phyloP scores from a whole-genome alignment of 2,797 vertebrate genomes.

The Hyperoplus immaculatus region DNA sequence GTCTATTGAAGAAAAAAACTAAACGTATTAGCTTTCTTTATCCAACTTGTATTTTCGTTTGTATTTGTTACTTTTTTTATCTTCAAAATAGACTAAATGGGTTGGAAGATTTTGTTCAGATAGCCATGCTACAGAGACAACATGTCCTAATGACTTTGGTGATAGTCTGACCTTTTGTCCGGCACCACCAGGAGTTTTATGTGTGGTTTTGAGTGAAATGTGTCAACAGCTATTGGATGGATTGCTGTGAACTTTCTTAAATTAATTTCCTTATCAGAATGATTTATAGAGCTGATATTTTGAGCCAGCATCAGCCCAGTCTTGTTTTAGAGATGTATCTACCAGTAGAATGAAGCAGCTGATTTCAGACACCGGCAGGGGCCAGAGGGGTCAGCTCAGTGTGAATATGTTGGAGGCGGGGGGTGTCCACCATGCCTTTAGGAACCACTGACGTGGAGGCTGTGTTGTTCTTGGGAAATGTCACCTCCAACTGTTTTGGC shows the following conservation, averaged over 20 bases:
- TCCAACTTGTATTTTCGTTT: too few species aligned
- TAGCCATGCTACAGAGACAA: not conserved
- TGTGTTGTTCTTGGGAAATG: constrained; percentile 68
- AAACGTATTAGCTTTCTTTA: too few species aligned
- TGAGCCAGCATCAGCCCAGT: not conserved
- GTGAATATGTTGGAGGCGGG: constrained; percentile 38
- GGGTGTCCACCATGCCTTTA: constrained; percentile 45
- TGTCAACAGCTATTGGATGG: not conserved
- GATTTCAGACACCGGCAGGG: constrained; percentile 56
- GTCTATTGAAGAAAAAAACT: too few species aligned
- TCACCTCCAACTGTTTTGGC: constrained; percentile 61
- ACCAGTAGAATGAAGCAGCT: constrained; percentile 61
- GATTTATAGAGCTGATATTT: not conserved
- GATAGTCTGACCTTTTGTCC: not conserved
- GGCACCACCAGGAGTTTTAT: not conserved
- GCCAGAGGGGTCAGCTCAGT: constrained; percentile 51
- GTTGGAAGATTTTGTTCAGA: not conserved
- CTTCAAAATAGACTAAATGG: too few species aligned
- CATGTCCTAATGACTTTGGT: too few species aligned
- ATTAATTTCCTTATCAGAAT: not conserved
- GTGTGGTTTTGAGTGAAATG: not conserved
- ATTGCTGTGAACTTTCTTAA: not conserved
- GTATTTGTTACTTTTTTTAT: not conserved
- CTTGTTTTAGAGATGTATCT: not conserved
- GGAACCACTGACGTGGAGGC: constrained; percentile 29